Evolutionary conservation across 2,113 vertebrate genomes (phyloP).

Genomic region (Callopanchax toddi): DNA sequence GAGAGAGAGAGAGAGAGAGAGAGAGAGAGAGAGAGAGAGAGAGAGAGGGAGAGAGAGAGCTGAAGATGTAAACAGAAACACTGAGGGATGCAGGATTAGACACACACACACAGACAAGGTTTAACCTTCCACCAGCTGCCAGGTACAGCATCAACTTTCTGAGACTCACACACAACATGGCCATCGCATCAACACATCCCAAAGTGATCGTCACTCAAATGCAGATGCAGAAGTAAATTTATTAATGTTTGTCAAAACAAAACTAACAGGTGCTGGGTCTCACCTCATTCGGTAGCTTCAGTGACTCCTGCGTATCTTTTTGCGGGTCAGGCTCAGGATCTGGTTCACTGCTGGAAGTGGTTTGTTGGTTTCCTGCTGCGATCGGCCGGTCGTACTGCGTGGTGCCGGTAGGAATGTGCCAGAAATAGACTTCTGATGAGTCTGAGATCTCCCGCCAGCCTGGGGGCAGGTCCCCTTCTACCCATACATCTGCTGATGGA

Average conservation of each 20-base stretch:
- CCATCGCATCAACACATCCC: too few relatives aligned
- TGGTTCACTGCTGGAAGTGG: conserved; percentile 38
- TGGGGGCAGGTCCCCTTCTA: conserved; percentile 90
- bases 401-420: conserved; percentile 93
- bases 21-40: too few relatives aligned
- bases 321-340: conserved; percentile 37
- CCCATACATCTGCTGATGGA: conserved; percentile 87
- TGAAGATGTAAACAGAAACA: background rate
- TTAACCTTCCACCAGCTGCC: too few relatives aligned
- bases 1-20: too few relatives aligned
- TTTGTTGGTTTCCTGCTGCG: conserved; percentile 72
- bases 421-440: conserved; percentile 91
- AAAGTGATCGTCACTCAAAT: too few relatives aligned
- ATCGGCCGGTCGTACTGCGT: conserved; percentile 91
- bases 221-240: too few relatives aligned
- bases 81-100: conserved; percentile 4
- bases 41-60: too few relatives aligned
- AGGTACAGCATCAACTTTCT: background rate
- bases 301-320: conserved; percentile 37
- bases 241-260: too few relatives aligned
- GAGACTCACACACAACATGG: too few relatives aligned
- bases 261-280: background rate
- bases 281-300: conserved; percentile 72
- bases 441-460: conserved; percentile 94
- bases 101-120: background rate